These are phyloP conservation scores for Antennarius striatus DNA, from an alignment of 2,113 vertebrate species.

Conservation along the genomic window DNA sequence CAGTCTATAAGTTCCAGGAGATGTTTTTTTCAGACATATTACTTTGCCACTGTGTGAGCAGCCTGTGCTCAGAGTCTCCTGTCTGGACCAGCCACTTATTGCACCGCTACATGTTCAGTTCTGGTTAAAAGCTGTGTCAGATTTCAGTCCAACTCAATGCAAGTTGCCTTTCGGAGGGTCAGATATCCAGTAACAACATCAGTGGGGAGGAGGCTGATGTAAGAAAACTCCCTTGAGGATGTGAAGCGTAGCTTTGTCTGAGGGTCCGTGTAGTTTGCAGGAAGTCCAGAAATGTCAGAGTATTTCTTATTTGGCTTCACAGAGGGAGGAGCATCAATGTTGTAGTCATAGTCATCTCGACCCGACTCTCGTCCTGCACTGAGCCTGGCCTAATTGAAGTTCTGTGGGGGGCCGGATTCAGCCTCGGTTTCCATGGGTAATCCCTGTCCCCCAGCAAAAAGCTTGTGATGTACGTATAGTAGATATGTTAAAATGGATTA, in stretches of 20 bases:
- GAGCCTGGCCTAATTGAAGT: too few relatives aligned
- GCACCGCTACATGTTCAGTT: slow-evolving; percentile 9
- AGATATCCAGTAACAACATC: slow-evolving; percentile 95
- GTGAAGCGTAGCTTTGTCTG: slow-evolving; percentile 97
- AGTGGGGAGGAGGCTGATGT: slow-evolving; percentile 93
- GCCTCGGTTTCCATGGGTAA: too few relatives aligned
- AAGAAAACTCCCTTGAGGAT: slow-evolving; percentile 93
- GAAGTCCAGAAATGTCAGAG: slow-evolving; percentile 96
- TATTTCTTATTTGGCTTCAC: slow-evolving; percentile 97
- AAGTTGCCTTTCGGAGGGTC: slow-evolving; percentile 91
- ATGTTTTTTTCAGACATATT: neutral
- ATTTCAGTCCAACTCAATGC: slow-evolving; percentile 67
- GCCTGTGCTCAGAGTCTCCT: slow-evolving; percentile 3
- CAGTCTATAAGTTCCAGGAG: slow-evolving; percentile 6
- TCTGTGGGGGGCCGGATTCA: too few relatives aligned
- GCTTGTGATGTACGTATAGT: too few relatives aligned
- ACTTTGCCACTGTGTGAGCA: neutral
- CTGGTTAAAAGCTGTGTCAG: slow-evolving; percentile 14
- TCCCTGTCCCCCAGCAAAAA: too few relatives aligned
- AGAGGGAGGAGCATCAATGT: slow-evolving; percentile 92
- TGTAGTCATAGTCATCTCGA: too few relatives aligned
- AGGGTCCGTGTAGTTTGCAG: slow-evolving; percentile 95
- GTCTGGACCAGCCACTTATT: neutral
- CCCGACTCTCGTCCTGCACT: too few relatives aligned
- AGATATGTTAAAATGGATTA: too few relatives aligned